A percentile compares a stretch with the other conserved stretches of the same genome.
Conservation (phyloP, 2,888 invertebrate genomes). For the Pycnomerus fuliginosus region DNA sequence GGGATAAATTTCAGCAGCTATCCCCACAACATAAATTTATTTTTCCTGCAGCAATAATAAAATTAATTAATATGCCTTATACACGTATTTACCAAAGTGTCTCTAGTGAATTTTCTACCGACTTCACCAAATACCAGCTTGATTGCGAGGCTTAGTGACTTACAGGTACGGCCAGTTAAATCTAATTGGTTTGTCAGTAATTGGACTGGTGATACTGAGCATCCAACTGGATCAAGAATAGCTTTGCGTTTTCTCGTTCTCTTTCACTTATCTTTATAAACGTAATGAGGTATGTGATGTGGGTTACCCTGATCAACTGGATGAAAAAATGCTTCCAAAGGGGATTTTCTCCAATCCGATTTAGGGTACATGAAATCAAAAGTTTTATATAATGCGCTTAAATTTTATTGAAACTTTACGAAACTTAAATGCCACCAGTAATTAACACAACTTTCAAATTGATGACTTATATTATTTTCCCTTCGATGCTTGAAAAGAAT, state of each 20-base stretch:
- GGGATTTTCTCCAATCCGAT: constrained; percentile 18
- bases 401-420: not conserved
- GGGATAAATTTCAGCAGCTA: constrained; percentile 14
- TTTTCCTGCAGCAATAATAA: not conserved
- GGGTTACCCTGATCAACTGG: constrained; percentile 28
- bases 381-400: not conserved
- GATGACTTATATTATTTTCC: no score
- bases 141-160: constrained; percentile 33
- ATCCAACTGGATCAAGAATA: constrained; percentile 34
- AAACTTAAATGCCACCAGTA: not conserved
- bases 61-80: no score
- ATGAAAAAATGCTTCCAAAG: constrained; percentile 21
- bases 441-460: no score
- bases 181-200: constrained; percentile 38
- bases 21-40: constrained; percentile 8
- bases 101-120: constrained; percentile 22
- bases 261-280: constrained; percentile 36
- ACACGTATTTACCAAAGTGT: constrained; percentile 24
- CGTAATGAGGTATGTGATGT: constrained; percentile 35
- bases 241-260: constrained; percentile 31
- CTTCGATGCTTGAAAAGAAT: no score
- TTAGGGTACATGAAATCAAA: constrained; percentile 11
- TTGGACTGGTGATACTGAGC: constrained; percentile 36
- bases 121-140: constrained; percentile 24
- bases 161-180: constrained; percentile 35